Percentiles rank a stretch among this genome's conserved stretches.
Evolutionary conservation across 1,140 invertebrate species (phyloP).

Genomic region (Drosophila varians): DNA sequence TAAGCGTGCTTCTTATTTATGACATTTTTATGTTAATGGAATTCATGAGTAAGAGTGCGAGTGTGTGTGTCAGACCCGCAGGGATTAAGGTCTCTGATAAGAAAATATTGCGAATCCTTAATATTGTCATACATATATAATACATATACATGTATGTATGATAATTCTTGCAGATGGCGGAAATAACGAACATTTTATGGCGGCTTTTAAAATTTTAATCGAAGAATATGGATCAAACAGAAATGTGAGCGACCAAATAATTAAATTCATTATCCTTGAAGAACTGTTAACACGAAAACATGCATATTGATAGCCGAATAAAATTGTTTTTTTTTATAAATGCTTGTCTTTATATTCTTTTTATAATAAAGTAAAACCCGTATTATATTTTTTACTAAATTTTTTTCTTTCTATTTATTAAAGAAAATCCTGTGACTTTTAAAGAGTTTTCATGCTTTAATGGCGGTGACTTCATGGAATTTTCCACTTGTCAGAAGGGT

Average conservation of each 20-base stretch:
- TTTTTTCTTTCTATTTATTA: not conserved
- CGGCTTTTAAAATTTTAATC: constrained; percentile 34
- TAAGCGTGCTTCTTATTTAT: constrained; percentile 77
- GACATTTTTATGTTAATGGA: constrained; percentile 82
- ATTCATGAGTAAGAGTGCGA: constrained; percentile 40
- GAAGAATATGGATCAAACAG: constrained; percentile 31
- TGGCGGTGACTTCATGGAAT: not conserved
- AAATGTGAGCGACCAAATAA: constrained; percentile 24
- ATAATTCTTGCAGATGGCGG: constrained; percentile 22
- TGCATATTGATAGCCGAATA: not conserved
- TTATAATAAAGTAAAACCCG: not conserved
- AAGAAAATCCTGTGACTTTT: not conserved
- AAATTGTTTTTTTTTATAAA: not conserved
- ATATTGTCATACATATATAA: constrained; percentile 6
- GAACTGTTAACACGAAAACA: not conserved
- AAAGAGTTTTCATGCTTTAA: not conserved
- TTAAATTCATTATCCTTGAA: constrained; percentile 22
- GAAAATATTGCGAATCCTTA: constrained; percentile 54
- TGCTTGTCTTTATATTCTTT: not conserved
- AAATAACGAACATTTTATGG: constrained; percentile 38
- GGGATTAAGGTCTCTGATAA: constrained; percentile 69
- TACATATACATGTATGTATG: constrained; percentile 14
- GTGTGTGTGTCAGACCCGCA: constrained; percentile 19
- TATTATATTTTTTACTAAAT: too few species aligned
- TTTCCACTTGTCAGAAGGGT: constrained; percentile 4